Conservation (phyloP, 64 coral and sea anemone genomes). For the Pachyseris speciosa region DNA sequence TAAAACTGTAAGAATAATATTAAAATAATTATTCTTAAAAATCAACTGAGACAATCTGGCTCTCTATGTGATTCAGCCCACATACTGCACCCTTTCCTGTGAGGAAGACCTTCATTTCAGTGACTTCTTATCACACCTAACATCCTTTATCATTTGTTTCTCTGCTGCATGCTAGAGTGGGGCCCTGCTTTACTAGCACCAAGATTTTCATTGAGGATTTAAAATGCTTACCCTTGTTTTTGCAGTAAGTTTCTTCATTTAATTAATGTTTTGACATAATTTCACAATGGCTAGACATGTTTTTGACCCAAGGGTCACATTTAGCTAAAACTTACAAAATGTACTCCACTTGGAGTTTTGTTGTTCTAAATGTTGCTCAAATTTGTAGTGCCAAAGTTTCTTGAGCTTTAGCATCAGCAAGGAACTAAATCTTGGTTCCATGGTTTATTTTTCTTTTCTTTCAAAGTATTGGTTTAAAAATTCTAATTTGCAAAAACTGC, state of each 20-base stretch:
- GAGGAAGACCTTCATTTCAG: neutral
- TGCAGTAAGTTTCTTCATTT: constrained; percentile 49
- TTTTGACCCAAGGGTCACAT: neutral
- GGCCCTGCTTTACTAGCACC: neutral
- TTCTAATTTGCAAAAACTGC: too few relatives aligned
- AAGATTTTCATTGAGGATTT: constrained; percentile 6
- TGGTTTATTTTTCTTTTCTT: too few relatives aligned
- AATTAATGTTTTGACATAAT: neutral
- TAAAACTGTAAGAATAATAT: neutral
- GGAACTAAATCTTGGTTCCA: too few relatives aligned
- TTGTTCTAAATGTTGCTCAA: too few relatives aligned
- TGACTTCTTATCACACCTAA: neutral
- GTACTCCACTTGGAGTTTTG: too few relatives aligned
- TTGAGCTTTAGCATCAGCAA: too few relatives aligned
- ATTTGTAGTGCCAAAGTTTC: too few relatives aligned
- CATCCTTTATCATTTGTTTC: neutral
- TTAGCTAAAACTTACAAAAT: too few relatives aligned
- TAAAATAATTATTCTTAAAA: too few relatives aligned
- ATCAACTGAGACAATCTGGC: too few relatives aligned
- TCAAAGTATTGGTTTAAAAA: too few relatives aligned
- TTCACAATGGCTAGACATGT: neutral
- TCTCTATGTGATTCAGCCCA: neutral
- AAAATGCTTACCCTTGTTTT: constrained; percentile 57
- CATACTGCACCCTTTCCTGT: constrained; percentile 30
- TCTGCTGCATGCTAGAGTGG: constrained; percentile 31